phyloP scores from a whole-genome alignment of 2,888 invertebrate genomes.

The Operophtera brumata region DNA sequence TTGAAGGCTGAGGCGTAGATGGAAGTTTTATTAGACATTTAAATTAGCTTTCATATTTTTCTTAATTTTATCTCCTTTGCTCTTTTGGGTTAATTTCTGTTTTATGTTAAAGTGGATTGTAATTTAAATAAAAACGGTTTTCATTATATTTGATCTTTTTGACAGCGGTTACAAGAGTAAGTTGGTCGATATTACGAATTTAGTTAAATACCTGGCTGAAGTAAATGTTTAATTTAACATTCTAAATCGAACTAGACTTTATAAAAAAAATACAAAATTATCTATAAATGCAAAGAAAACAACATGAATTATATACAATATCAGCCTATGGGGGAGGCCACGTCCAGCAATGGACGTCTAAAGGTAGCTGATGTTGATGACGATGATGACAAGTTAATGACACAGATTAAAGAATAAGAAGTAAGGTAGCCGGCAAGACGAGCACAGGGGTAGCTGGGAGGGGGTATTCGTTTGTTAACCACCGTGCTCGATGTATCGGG shows the following conservation, averaged over 20 bases:
- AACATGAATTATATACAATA: no score
- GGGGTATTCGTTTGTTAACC: slow-evolving; percentile 72
- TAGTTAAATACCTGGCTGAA: no score
- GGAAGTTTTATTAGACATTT: slow-evolving; percentile 49
- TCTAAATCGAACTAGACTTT: no score
- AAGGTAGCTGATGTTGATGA: no score
- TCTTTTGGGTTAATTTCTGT: slow-evolving; percentile 10
- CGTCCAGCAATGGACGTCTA: no score
- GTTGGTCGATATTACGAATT: no score
- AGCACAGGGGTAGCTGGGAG: slow-evolving; percentile 56
- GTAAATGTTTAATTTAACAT: no score
- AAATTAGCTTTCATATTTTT: slow-evolving; percentile 37
- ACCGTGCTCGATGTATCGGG: slow-evolving; percentile 35
- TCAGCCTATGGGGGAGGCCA: no score
- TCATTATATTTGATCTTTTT: background rate
- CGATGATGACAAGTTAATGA: no score
- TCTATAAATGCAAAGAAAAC: no score
- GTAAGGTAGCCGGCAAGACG: slow-evolving; percentile 56
- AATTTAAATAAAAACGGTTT: background rate
- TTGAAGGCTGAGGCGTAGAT: slow-evolving; percentile 56
- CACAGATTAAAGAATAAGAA: slow-evolving; percentile 7
- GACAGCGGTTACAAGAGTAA: no score
- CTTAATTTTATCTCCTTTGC: slow-evolving; percentile 36
- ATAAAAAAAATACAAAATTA: no score
- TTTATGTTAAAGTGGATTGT: slow-evolving; percentile 1